A percentile compares a stretch with the other conserved stretches of the same genome.
Evolutionary conservation across 2,888 invertebrate genomes (phyloP).

Genomic region (Andrena flavipes): DNA sequence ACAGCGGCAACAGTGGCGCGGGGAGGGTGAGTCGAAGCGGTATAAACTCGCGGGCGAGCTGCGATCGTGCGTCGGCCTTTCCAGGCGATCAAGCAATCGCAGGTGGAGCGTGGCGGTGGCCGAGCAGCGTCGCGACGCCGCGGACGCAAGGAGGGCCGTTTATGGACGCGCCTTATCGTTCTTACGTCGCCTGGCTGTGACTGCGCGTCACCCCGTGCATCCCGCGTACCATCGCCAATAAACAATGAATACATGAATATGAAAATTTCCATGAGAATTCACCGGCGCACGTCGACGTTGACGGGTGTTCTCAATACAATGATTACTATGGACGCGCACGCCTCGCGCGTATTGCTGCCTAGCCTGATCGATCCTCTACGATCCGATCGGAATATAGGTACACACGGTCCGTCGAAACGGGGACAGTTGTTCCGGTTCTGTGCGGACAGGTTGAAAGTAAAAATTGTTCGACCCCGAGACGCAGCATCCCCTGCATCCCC

Average conservation of each 20-base stretch:
- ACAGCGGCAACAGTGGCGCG: background rate
- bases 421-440: background rate
- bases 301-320: slow-evolving; percentile 33
- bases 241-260: slow-evolving; percentile 82
- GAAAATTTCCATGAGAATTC: slow-evolving; percentile 78
- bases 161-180: slow-evolving; percentile 64
- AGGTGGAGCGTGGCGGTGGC: slow-evolving; percentile 59
- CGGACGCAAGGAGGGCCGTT: slow-evolving; percentile 26
- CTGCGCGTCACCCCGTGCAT: slow-evolving; percentile 41
- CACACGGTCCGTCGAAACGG: too few relatives aligned
- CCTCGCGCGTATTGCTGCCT: background rate
- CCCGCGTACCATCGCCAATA: slow-evolving; percentile 62
- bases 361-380: slow-evolving; percentile 19
- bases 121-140: slow-evolving; percentile 17
- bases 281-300: slow-evolving; percentile 40
- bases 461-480: too few relatives aligned
- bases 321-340: slow-evolving; percentile 38
- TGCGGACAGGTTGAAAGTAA: too few relatives aligned
- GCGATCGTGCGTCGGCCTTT: slow-evolving; percentile 61
- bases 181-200: slow-evolving; percentile 68
- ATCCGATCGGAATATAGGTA: slow-evolving; percentile 17
- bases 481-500: too few relatives aligned
- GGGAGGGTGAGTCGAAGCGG: slow-evolving; percentile 20
- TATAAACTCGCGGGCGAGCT: slow-evolving; percentile 60
- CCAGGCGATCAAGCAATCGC: slow-evolving; percentile 74